A percentile compares a stretch with the other conserved stretches of the same genome.
These are phyloP conservation scores for Dinoponera quadriceps DNA, from an alignment of 1,140 invertebrate genomes.

Conservation along the genomic window DNA sequence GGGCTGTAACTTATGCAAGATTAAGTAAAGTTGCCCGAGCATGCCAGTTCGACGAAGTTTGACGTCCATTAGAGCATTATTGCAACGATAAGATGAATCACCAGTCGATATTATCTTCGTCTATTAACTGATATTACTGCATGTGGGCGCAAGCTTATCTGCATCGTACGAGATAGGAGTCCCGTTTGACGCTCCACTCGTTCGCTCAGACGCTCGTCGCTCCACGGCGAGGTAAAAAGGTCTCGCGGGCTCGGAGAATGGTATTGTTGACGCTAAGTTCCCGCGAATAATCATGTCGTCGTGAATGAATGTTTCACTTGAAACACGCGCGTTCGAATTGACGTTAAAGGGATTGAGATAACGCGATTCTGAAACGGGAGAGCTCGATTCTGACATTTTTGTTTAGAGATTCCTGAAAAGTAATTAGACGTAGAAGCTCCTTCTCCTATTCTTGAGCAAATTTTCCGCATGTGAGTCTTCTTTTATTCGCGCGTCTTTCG, in stretches of 20 bases:
- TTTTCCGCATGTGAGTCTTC: too few species aligned
- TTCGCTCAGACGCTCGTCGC: slow-evolving; percentile 3
- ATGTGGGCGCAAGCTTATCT: slow-evolving; percentile 29
- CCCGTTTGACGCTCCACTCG: slow-evolving; percentile 6
- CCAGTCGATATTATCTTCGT: slow-evolving; percentile 67
- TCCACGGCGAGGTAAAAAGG: background rate
- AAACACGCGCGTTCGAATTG: too few species aligned
- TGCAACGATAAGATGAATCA: slow-evolving; percentile 61
- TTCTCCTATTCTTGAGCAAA: too few species aligned
- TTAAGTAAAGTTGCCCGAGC: slow-evolving; percentile 69
- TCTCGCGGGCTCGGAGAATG: background rate
- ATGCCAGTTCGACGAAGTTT: slow-evolving; percentile 72
- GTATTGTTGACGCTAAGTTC: too few species aligned
- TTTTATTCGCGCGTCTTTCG: too few species aligned
- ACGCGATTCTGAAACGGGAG: too few species aligned
- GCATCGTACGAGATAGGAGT: background rate
- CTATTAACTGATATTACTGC: slow-evolving; percentile 66
- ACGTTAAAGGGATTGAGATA: too few species aligned
- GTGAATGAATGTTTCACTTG: too few species aligned
- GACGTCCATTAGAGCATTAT: slow-evolving; percentile 68
- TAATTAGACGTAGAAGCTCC: too few species aligned
- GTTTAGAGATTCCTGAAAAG: too few species aligned
- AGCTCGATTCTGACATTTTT: too few species aligned
- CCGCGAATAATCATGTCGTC: too few species aligned
- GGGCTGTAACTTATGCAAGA: slow-evolving; percentile 69